Conservation (phyloP, 2,888 invertebrate species). For the Agrochola circellaris region DNA sequence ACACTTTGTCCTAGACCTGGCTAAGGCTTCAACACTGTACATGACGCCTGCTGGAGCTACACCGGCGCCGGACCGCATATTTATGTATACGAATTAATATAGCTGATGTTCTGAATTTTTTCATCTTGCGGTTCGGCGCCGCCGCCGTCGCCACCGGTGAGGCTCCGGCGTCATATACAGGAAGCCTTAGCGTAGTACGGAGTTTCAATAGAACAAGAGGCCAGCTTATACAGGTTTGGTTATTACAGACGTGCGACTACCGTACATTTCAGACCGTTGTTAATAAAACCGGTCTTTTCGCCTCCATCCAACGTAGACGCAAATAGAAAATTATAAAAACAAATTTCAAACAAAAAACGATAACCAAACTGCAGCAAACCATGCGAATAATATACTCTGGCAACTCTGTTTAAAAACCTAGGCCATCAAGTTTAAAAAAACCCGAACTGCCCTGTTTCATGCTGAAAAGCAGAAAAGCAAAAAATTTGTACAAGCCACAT, state of each 20-base stretch:
- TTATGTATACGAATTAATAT: too few species aligned
- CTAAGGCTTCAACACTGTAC: too few species aligned
- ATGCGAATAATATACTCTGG: conserved; percentile 38
- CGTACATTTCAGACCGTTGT: not conserved
- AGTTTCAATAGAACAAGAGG: not conserved
- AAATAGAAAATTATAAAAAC: conserved; percentile 8
- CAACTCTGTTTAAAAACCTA: conserved; percentile 43
- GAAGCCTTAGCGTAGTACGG: not conserved
- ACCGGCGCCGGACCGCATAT: too few species aligned
- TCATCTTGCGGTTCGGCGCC: too few species aligned
- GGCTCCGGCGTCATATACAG: too few species aligned
- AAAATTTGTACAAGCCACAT: conserved; percentile 47
- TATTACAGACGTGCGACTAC: not conserved
- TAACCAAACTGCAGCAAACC: conserved; percentile 20
- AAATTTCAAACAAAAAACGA: conserved; percentile 22
- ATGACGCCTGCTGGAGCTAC: too few species aligned
- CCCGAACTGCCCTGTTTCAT: conserved; percentile 23
- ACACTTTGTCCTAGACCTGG: not conserved
- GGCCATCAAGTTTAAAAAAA: conserved; percentile 32
- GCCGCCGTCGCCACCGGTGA: too few species aligned
- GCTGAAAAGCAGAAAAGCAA: conserved; percentile 22
- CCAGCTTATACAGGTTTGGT: not conserved
- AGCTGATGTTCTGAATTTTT: too few species aligned
- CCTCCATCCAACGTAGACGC: not conserved
- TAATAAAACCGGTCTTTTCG: not conserved